phyloP scores from a whole-genome alignment of 1,140 invertebrate genomes.

The Sinella curviseta region DNA sequence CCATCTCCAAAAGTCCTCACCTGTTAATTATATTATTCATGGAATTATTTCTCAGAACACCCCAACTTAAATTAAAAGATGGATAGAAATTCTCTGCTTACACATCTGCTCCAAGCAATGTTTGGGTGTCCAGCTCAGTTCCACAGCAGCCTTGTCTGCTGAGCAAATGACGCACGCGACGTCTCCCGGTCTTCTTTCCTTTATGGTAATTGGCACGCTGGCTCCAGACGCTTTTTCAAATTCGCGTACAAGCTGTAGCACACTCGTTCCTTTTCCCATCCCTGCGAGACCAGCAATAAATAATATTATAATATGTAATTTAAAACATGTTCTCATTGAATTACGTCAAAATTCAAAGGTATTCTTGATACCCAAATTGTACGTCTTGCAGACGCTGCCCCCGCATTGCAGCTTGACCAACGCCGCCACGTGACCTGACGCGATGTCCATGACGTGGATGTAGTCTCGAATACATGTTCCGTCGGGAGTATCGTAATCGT shows the following conservation, averaged over 20 bases:
- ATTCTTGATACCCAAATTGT: conserved; percentile 54
- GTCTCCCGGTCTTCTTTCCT: conserved; percentile 35
- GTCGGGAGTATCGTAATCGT: conserved; percentile 85
- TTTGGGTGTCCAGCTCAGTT: not conserved
- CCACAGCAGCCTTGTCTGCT: not conserved
- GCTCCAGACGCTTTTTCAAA: conserved; percentile 61
- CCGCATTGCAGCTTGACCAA: conserved; percentile 61
- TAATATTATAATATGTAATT: not conserved
- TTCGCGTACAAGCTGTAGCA: conserved; percentile 62
- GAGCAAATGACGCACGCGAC: not conserved
- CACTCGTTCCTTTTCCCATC: conserved; percentile 66
- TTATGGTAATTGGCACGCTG: conserved; percentile 57
- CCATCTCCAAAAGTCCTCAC: not conserved
- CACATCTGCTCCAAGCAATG: not conserved
- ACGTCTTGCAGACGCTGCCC: conserved; percentile 45
- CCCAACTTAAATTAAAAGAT: not conserved
- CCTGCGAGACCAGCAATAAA: conserved; percentile 60
- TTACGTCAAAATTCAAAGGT: too few relatives aligned
- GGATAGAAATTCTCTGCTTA: not conserved
- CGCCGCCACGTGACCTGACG: conserved; percentile 82
- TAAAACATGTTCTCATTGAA: too few relatives aligned
- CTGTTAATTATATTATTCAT: not conserved
- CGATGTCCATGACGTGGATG: conserved; percentile 90
- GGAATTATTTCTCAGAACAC: not conserved
- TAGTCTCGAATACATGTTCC: conserved; percentile 91